Evolutionary conservation across 2,888 invertebrate species (phyloP), one percentile per base, ranked within the genome.

Genomic region (Nebria brevicollis): DNA sequence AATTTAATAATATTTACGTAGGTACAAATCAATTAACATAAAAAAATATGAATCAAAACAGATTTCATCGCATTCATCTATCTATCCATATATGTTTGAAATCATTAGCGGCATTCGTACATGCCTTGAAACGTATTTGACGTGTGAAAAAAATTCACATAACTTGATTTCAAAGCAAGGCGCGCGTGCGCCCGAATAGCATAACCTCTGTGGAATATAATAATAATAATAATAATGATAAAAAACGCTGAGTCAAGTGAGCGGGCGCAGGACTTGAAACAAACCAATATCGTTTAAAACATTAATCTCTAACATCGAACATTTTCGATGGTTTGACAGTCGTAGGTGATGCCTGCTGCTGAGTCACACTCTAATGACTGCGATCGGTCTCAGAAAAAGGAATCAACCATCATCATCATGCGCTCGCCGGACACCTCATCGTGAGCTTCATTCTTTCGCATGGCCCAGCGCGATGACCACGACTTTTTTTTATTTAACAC

Each of bases 241-340:
- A 34, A 64, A 75, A 75, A 25, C 43, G 75, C 75, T 75, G 75
- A 75, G 75, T 75, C 75, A 75, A 41, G 43, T 20, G 43, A 73
- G 11, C 72, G 82, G 66, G 70, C 82, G 66, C 82, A 34, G 70
- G 42, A 72, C 73, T 73, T 77, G 81, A 81, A 75, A 81, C 81
- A 81, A 81, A 81, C 81, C 81, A 81, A 81, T 81, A 81, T 81
- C 77, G 81, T 77, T 77, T 77, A 66, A 68, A 77, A 76, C 81
- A 81, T 81, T 81, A 76, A 77, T 77, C 77, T 54, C 54, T 76
- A 77, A 76, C 81, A 81, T 77, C 73, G 72, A 81, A 81, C 77
- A 77, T 73, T 72, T 54, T 77, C 72, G 73, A 73, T 74, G 78
- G 74, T 77, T 81, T 81, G 81, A 81, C 81, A 81, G 66, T 75